These are phyloP conservation scores for Orientallactaga sibirica DNA, from an alignment of 2,797 vertebrate genomes.

Conservation along the genomic window DNA sequence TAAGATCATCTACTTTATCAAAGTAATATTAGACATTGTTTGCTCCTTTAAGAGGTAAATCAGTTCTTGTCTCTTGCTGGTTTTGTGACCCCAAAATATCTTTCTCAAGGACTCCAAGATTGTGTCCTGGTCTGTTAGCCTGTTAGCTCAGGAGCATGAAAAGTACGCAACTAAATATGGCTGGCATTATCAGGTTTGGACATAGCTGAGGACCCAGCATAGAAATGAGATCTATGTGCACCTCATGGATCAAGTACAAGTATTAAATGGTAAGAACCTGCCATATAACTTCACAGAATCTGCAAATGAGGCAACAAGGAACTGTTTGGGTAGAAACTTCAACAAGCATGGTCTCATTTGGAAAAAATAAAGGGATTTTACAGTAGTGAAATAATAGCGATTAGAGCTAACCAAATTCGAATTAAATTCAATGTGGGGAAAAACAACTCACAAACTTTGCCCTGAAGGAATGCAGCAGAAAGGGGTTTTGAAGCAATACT, in stretches of 20 bases:
- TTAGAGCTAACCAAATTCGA: not conserved
- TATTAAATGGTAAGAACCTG: not conserved
- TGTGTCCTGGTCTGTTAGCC: not conserved
- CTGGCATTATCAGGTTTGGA: not conserved
- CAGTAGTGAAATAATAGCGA: not conserved
- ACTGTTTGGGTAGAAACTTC: not conserved
- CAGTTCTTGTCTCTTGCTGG: not conserved
- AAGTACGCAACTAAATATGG: not conserved
- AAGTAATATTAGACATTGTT: not conserved
- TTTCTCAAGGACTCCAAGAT: not conserved
- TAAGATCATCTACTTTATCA: slow-evolving; percentile 7
- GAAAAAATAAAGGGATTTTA: not conserved
- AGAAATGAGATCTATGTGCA: not conserved
- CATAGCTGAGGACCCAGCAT: not conserved
- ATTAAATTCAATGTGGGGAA: not conserved
- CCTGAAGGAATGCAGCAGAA: not conserved
- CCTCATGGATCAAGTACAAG: not conserved
- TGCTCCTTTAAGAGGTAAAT: not conserved
- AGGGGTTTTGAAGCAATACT: not conserved
- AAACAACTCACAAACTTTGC: not conserved
- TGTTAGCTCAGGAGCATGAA: not conserved
- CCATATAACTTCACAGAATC: not conserved
- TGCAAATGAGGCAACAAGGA: not conserved
- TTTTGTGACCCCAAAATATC: not conserved
- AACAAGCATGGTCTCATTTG: not conserved